Evolutionary conservation across 1,140 invertebrate species (phyloP), one percentile per base, ranked within the genome.

Genomic region (Tetramorium alpestre): DNA sequence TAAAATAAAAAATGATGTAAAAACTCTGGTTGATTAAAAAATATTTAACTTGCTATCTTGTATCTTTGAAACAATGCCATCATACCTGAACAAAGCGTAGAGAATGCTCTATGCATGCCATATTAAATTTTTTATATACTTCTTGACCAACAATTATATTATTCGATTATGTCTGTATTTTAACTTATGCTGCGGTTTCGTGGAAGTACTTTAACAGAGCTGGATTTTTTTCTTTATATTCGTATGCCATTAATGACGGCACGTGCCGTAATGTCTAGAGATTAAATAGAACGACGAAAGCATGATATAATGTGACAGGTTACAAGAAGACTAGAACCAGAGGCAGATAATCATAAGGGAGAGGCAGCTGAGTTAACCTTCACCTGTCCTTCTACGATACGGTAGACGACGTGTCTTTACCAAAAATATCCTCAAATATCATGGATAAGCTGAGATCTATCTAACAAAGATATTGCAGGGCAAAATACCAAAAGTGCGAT

Each of bases 321-420:
- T 81, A 80, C 13, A 10, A n/a, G 7, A 78, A 7, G n/a, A 88
- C 10, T 11, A 0, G 3, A 13, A 10, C 5, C 22, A 70, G 51
- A 60, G 33, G 10, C n/a, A 62, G n/a, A 73, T 47, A 89, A 91
- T 89, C 76, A 86, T 65, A 77, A 87, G 84, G 75, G 25, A 80
- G 81, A 77, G 80, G 86, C 88, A 91, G 89, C 89, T 90, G 90
- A 60, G 70, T 85, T 92, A 89, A 87, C 82, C 82, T 77, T 91
- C 90, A 92, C 89, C 91, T 91, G 90, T 70, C 73, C 47, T 47
- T 38, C 69, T 33, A n/a, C 81, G 56, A 41, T 44, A 64, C 75
- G 49, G 22, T 58, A 72, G 22, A 64, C 49, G 62, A 84, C 75
- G 80, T 81, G 60, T 44, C 13, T 49, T 33, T 47, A 47, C 33